Conservation (phyloP, 1,140 invertebrate species). For the Melitaea cinxia region DNA sequence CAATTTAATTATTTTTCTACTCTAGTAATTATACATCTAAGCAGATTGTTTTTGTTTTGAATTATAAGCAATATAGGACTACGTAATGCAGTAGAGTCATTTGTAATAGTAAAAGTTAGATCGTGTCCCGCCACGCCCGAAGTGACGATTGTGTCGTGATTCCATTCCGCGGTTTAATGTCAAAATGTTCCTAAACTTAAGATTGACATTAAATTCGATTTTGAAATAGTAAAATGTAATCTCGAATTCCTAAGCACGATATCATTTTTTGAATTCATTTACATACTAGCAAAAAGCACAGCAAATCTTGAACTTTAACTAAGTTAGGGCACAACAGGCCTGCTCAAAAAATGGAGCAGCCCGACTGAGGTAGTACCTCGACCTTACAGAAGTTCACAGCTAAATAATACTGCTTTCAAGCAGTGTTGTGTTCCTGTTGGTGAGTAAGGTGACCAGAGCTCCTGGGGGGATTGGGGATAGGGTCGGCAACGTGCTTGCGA, state of each 20-base stretch:
- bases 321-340: too few relatives aligned
- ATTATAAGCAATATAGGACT: not conserved
- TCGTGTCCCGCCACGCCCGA: conserved; percentile 31
- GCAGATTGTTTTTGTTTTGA: not conserved
- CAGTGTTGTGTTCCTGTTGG: too few relatives aligned
- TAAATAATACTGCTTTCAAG: too few relatives aligned
- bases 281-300: too few relatives aligned
- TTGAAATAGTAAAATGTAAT: not conserved
- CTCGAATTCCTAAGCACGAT: not conserved
- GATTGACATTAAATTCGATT: conserved; percentile 8
- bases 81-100: not conserved
- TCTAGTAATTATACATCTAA: too few relatives aligned
- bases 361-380: too few relatives aligned
- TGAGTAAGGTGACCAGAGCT: too few relatives aligned
- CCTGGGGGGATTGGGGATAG: too few relatives aligned
- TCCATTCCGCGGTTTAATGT: conserved; percentile 28
- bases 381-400: too few relatives aligned
- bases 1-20: not conserved
- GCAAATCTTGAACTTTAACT: too few relatives aligned
- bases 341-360: too few relatives aligned
- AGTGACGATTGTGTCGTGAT: conserved; percentile 10
- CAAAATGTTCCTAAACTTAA: conserved; percentile 36
- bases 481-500: too few relatives aligned
- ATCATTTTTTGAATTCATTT: not conserved
- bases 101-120: conserved; percentile 14